phyloP scores from a whole-genome alignment of 2,797 vertebrate species.

The Sebastes hubbsi region DNA sequence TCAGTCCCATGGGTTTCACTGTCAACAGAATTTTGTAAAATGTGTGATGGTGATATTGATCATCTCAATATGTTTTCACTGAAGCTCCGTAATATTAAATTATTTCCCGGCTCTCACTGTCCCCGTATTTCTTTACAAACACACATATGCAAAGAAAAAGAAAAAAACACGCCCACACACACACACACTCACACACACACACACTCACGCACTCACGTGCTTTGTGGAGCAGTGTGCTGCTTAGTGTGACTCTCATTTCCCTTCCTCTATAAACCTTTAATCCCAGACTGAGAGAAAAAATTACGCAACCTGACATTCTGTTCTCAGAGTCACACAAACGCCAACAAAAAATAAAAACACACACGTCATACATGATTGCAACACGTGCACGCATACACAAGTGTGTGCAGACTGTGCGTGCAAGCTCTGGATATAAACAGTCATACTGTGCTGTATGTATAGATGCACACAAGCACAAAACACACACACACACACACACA shows the following conservation, averaged over 20 bases:
- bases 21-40: neutral
- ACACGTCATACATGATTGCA: neutral
- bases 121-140: neutral
- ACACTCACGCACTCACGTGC: slow-evolving; percentile 19
- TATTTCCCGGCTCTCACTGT: neutral
- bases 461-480: neutral
- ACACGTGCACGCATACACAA: neutral
- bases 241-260: slow-evolving; percentile 70
- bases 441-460: neutral
- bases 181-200: neutral
- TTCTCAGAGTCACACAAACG: slow-evolving; percentile 49
- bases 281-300: slow-evolving; percentile 56
- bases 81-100: neutral
- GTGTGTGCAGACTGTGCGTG: neutral
- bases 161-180: slow-evolving; percentile 1
- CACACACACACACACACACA: neutral
- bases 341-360: neutral
- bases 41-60: neutral
- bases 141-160: neutral
- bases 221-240: slow-evolving; percentile 41
- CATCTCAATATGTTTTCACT: neutral
- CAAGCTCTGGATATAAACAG: neutral
- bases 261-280: slow-evolving; percentile 74
- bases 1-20: neutral
- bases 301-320: slow-evolving; percentile 65